Evolutionary conservation across 2,888 invertebrate genomes (phyloP).

Genomic region (Spisula solida): DNA sequence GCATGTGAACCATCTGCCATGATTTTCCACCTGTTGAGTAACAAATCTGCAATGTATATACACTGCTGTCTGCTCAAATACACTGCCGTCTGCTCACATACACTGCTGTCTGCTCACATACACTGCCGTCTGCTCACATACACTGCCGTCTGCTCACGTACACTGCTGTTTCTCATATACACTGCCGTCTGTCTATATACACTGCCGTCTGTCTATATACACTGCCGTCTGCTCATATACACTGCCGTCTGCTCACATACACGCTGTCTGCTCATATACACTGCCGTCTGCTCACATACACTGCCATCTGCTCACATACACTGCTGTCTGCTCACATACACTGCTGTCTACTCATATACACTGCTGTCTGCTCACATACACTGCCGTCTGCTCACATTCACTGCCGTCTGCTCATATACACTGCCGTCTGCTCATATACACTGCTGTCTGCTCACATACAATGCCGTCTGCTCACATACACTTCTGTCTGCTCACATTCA

Average conservation of each 20-base stretch:
- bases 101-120: not conserved
- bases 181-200: no score
- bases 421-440: not conserved
- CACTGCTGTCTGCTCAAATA: not conserved
- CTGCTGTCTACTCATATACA: not conserved
- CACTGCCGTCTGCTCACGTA: not conserved
- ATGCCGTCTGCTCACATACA: not conserved
- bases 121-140: no score
- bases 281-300: no score
- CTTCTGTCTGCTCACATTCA: not conserved
- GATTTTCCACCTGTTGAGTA: not conserved
- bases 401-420: not conserved
- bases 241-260: no score
- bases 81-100: no score
- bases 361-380: not conserved
- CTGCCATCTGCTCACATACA: not conserved
- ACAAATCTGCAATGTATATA: not conserved
- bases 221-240: not conserved
- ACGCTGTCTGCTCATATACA: no score
- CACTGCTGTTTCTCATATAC: not conserved
- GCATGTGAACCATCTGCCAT: not conserved
- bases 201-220: not conserved
- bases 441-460: no score
- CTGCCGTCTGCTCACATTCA: no score
- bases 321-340: no score